phyloP scores from a whole-genome alignment of 2,113 vertebrate genomes.

The Lamprotornis superbus region DNA sequence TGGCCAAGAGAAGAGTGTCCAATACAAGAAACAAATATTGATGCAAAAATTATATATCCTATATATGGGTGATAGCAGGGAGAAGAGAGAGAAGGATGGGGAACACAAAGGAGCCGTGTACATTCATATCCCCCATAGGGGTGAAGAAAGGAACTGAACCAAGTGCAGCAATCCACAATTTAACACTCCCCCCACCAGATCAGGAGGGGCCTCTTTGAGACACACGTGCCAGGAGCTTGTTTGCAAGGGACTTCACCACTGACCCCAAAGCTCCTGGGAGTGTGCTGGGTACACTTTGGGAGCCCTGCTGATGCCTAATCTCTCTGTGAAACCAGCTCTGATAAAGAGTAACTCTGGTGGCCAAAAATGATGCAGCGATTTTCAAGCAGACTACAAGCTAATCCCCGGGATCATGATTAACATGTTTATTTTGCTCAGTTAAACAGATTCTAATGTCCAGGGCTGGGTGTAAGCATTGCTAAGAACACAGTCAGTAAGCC shows the following conservation, averaged over 20 bases:
- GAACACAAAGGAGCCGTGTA: not conserved
- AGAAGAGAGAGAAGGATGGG: not conserved
- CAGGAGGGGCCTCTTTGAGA: not conserved
- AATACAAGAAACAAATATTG: not conserved
- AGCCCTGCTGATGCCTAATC: slow-evolving; percentile 3
- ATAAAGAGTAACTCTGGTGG: slow-evolving; percentile 7
- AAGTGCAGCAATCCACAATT: not conserved
- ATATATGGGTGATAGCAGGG: accelerated
- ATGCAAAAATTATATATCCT: not conserved
- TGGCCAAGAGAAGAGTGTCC: not conserved
- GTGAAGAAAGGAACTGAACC: not conserved
- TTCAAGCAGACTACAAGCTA: not conserved
- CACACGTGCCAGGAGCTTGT: not conserved
- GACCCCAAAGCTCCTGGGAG: not conserved
- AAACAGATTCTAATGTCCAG: slow-evolving; percentile 34
- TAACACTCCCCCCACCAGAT: not conserved
- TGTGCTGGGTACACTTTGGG: not conserved
- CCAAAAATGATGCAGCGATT: slow-evolving; percentile 2
- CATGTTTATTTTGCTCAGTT: slow-evolving; percentile 48
- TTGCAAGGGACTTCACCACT: not conserved
- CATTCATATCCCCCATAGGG: accelerated
- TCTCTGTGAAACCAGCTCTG: not conserved
- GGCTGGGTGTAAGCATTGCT: not conserved
- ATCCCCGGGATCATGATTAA: slow-evolving; percentile 47
- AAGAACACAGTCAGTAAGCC: not conserved